A percentile compares a stretch with the other conserved stretches of the same genome.
phyloP scores from a whole-genome alignment of 2,888 invertebrate genomes.

The Drosophila prolongata region DNA sequence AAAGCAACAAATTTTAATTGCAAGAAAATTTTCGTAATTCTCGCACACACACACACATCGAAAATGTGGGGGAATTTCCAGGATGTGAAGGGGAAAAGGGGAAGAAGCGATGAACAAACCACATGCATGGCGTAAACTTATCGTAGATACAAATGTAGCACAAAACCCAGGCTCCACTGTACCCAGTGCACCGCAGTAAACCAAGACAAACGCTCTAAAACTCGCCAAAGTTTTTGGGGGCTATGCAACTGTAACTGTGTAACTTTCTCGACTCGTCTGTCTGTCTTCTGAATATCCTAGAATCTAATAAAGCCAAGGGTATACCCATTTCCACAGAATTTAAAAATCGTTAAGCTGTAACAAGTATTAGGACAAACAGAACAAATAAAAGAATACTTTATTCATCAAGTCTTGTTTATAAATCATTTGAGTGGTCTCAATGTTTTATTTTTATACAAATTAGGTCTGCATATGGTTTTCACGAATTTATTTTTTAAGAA shows the following conservation, averaged over 20 bases:
- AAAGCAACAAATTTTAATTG: slow-evolving; percentile 80
- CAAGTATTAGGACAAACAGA: neutral
- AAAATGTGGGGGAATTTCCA: slow-evolving; percentile 11
- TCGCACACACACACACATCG: slow-evolving; percentile 37
- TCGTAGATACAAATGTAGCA: slow-evolving; percentile 49
- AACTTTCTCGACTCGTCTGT: slow-evolving; percentile 26
- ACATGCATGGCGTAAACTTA: slow-evolving; percentile 35
- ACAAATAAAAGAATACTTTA: too few relatives aligned
- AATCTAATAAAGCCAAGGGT: neutral
- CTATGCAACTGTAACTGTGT: slow-evolving; percentile 49
- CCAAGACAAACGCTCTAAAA: slow-evolving; percentile 48
- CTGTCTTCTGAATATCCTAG: slow-evolving; percentile 18
- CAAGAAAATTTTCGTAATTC: slow-evolving; percentile 72
- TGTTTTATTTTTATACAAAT: too few relatives aligned
- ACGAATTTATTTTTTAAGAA: too few relatives aligned
- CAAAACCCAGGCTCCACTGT: slow-evolving; percentile 24
- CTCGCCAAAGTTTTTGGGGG: slow-evolving; percentile 42
- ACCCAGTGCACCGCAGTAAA: slow-evolving; percentile 20
- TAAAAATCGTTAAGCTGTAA: neutral
- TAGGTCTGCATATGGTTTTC: too few relatives aligned
- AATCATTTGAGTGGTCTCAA: too few relatives aligned
- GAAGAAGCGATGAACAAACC: slow-evolving; percentile 2
- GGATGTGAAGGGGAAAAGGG: neutral
- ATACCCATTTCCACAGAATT: neutral
- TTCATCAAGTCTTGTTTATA: too few relatives aligned